Conservation (phyloP, 2,113 vertebrate species). For the Nannobrachium achirus region DNA sequence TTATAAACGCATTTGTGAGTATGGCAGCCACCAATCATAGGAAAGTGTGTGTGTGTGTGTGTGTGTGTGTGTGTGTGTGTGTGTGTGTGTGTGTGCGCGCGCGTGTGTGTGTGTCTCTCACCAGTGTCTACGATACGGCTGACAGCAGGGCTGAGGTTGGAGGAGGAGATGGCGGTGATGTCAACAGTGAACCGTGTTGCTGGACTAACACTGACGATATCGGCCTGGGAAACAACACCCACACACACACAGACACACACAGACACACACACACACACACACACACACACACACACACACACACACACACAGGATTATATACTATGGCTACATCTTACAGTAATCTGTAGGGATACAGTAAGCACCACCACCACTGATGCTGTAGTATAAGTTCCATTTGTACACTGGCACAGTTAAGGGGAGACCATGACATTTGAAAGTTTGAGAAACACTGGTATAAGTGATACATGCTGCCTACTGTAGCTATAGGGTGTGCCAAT, state of each 20-base stretch:
- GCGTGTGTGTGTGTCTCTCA: slow-evolving; percentile 77
- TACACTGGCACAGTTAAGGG: no score
- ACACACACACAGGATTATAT: background rate
- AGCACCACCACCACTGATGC: background rate
- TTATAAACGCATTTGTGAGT: background rate
- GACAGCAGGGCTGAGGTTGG: slow-evolving; percentile 84
- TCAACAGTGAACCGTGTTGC: slow-evolving; percentile 83
- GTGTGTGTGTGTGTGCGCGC: background rate
- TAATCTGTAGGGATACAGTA: no score
- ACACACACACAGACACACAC: slow-evolving; percentile 5
- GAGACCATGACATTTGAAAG: no score
- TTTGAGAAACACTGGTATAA: no score
- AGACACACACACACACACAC: background rate
- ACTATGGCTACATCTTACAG: no score
- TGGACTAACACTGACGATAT: slow-evolving; percentile 79
- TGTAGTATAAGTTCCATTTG: no score
- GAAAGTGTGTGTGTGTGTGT: background rate
- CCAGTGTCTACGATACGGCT: slow-evolving; percentile 87
- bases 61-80: background rate
- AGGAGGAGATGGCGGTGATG: slow-evolving; percentile 85
- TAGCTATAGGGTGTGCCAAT: no score
- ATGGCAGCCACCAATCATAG: background rate
- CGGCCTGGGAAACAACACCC: slow-evolving; percentile 75
- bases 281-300: background rate
- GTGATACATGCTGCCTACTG: no score